phyloP scores from a whole-genome alignment of 1,140 invertebrate genomes.

The Platorchestia sp. region DNA sequence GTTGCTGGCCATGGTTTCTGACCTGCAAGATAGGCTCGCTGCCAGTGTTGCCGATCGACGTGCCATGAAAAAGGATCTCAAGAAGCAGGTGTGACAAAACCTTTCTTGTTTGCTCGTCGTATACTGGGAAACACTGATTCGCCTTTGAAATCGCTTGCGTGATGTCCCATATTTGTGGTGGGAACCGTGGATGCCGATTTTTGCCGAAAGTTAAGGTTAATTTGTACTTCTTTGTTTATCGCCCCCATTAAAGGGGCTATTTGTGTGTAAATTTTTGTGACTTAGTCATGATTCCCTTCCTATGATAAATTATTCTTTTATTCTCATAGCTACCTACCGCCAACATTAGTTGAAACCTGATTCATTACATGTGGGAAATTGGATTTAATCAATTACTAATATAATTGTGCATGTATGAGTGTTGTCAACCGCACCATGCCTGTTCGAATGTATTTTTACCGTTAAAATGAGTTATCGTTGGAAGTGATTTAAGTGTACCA shows the following conservation, averaged over 20 bases:
- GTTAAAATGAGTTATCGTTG: too few relatives aligned
- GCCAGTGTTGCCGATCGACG: background rate
- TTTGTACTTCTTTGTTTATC: background rate
- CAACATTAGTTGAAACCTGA: background rate
- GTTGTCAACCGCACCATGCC: background rate
- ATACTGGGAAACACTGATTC: background rate
- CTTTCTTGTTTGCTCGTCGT: background rate
- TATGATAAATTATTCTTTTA: background rate
- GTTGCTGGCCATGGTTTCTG: background rate
- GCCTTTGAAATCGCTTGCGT: background rate
- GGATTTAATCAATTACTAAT: background rate
- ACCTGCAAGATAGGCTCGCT: constrained; percentile 7
- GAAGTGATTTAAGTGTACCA: background rate
- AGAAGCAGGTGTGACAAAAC: constrained; percentile 6
- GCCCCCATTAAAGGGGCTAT: background rate
- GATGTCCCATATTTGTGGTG: background rate
- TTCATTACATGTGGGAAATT: background rate
- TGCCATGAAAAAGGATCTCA: background rate
- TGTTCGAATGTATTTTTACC: background rate
- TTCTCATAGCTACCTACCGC: background rate
- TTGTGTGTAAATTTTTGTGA: background rate
- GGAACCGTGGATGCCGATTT: background rate
- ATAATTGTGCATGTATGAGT: background rate
- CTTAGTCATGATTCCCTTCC: background rate
- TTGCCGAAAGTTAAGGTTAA: background rate